phyloP scores from a whole-genome alignment of 2,797 vertebrate species.

The Ataeniobius toweri region DNA sequence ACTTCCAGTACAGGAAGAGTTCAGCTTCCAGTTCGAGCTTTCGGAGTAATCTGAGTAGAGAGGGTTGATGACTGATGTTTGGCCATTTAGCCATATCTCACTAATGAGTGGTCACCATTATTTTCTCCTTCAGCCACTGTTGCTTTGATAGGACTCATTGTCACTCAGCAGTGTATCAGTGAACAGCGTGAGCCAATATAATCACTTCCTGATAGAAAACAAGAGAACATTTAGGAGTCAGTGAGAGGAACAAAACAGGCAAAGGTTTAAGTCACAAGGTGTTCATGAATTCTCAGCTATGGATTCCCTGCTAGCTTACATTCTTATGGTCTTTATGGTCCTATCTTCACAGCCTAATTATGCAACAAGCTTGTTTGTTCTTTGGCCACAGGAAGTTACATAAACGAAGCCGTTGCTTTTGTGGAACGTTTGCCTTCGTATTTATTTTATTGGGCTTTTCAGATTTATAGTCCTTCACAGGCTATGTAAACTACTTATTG shows the following conservation, averaged over 20 bases:
- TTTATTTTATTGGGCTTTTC: background rate
- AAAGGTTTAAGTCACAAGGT: conserved; percentile 17
- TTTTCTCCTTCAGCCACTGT: conserved; percentile 1
- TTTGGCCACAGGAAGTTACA: conserved; percentile 18
- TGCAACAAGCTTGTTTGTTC: conserved; percentile 22
- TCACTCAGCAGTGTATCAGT: background rate
- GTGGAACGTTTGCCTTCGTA: background rate
- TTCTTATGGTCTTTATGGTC: conserved; percentile 1
- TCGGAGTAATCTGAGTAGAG: conserved; percentile 34
- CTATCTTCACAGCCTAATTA: conserved; percentile 19
- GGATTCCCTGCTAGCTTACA: background rate
- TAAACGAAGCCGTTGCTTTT: background rate
- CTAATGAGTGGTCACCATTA: no score
- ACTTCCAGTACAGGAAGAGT: conserved; percentile 14
- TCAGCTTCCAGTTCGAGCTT: conserved; percentile 47
- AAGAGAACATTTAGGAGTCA: background rate
- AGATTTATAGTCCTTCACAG: background rate
- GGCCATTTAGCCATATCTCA: background rate
- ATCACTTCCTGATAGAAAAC: conserved; percentile 10
- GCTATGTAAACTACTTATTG: background rate
- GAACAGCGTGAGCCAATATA: conserved; percentile 14
- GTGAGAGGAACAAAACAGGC: background rate
- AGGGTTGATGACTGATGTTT: conserved; percentile 9
- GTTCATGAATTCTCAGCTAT: conserved; percentile 1
- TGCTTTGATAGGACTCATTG: conserved; percentile 26